Percentiles rank a stretch among this genome's conserved stretches.
These are phyloP conservation scores for Eudasyphora cyanicolor DNA, from an alignment of 2,888 invertebrate genomes.

Conservation along the genomic window DNA sequence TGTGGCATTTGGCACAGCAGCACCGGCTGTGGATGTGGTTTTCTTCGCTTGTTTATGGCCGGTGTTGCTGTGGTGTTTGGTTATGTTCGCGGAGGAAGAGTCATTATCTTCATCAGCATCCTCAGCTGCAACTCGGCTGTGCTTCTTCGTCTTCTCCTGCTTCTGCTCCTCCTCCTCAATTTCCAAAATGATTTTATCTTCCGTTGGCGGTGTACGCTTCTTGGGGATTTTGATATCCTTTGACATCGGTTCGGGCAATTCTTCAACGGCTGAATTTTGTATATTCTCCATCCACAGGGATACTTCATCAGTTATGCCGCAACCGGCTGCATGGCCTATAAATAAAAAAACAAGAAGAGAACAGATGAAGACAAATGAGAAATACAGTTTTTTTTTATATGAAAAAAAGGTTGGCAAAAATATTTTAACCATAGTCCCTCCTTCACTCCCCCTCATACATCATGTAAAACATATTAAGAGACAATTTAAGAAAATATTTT, in stretches of 20 bases:
- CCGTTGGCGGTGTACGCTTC: slow-evolving; percentile 68
- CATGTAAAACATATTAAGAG: not conserved
- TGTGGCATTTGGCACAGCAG: slow-evolving; percentile 42
- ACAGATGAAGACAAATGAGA: not conserved
- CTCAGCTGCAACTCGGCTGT: slow-evolving; percentile 28
- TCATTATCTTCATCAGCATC: slow-evolving; percentile 39
- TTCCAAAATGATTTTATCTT: slow-evolving; percentile 70
- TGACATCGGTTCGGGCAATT: slow-evolving; percentile 78
- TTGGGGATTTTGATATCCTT: slow-evolving; percentile 75
- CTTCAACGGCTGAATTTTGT: slow-evolving; percentile 88
- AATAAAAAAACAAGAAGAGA: slow-evolving; percentile 52
- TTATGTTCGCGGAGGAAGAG: slow-evolving; percentile 29
- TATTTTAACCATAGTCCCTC: not conserved
- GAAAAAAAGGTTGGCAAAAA: slow-evolving; percentile 56
- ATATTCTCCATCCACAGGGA: slow-evolving; percentile 96
- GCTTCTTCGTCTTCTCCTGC: slow-evolving; percentile 17
- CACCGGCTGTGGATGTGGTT: slow-evolving; percentile 51
- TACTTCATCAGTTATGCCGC: slow-evolving; percentile 93
- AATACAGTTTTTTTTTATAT: slow-evolving; percentile 16
- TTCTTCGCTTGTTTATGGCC: slow-evolving; percentile 50
- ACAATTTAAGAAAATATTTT: not conserved
- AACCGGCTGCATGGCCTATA: slow-evolving; percentile 90
- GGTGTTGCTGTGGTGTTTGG: slow-evolving; percentile 38
- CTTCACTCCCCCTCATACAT: not conserved
- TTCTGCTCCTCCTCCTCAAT: slow-evolving; percentile 20